phyloP scores from a whole-genome alignment of 2,797 vertebrate species.

The Poeciliopsis gracilis region DNA sequence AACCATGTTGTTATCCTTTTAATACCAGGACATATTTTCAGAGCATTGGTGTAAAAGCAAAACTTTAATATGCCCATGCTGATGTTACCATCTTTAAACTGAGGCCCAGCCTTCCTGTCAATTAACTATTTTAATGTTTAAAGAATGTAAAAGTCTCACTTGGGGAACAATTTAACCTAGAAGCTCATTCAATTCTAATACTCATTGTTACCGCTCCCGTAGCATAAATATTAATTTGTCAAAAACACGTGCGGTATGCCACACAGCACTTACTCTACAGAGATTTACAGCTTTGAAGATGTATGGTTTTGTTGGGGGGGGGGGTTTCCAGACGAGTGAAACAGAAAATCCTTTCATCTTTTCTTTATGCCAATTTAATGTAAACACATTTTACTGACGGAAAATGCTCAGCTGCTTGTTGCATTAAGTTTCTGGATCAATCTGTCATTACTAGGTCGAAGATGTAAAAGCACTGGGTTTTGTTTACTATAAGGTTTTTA shows the following conservation, averaged over 20 bases:
- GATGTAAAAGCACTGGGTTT: slow-evolving; percentile 1
- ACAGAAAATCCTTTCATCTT: slow-evolving; percentile 7
- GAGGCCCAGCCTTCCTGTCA: slow-evolving; percentile 36
- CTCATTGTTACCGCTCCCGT: slow-evolving; percentile 56
- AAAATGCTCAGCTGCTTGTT: background rate
- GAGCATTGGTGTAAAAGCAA: background rate
- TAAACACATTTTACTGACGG: background rate
- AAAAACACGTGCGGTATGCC: slow-evolving; percentile 26
- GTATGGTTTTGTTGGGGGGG: slow-evolving; percentile 16
- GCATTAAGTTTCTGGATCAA: slow-evolving; percentile 14
- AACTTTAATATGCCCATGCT: slow-evolving; percentile 25
- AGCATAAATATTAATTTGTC: slow-evolving; percentile 64
- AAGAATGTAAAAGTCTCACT: slow-evolving; percentile 48
- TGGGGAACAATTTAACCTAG: slow-evolving; percentile 52
- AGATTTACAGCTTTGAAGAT: slow-evolving; percentile 58
- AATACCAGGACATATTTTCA: background rate
- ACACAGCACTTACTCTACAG: slow-evolving; percentile 36
- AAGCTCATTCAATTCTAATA: slow-evolving; percentile 58
- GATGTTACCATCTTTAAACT: slow-evolving; percentile 8
- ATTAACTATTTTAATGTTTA: slow-evolving; percentile 55
- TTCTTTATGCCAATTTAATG: background rate
- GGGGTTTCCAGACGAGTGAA: background rate
- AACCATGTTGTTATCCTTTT: background rate
- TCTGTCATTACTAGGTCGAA: slow-evolving; percentile 4
- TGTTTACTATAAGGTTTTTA: background rate